Conservation (phyloP, 2,797 vertebrate species). For the Rhinoraja longicauda region DNA sequence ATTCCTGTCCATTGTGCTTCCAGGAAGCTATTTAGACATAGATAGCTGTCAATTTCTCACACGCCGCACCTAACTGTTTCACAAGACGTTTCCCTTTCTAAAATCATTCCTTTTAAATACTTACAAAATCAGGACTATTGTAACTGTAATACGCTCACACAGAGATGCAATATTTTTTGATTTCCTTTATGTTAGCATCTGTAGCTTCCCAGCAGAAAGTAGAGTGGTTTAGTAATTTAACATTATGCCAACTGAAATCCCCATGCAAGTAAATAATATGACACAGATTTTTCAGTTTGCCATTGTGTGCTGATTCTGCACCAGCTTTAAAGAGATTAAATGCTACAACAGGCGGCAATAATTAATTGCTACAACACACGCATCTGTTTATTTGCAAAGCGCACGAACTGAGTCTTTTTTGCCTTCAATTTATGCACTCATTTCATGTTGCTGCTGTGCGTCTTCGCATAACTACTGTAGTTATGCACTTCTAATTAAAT, state of each 20-base stretch:
- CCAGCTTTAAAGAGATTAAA: constrained; percentile 9
- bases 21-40: no score
- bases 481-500: constrained; percentile 22
- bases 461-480: neutral
- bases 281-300: no score
- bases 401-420: neutral
- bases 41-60: neutral
- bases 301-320: neutral
- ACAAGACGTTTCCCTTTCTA: neutral
- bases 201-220: neutral
- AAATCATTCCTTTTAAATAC: neutral
- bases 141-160: neutral
- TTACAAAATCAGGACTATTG: neutral
- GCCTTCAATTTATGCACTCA: constrained; percentile 17
- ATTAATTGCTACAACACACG: neutral
- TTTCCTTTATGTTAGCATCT: neutral
- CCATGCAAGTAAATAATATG: neutral
- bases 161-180: neutral
- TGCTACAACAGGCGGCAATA: neutral
- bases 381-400: neutral
- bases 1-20: neutral
- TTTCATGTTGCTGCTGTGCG: constrained; percentile 8
- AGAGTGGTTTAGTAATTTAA: neutral
- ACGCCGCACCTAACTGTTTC: neutral
- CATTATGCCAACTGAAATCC: neutral